Conservation (phyloP, 2,888 invertebrate species). For the Fragum fragum region DNA sequence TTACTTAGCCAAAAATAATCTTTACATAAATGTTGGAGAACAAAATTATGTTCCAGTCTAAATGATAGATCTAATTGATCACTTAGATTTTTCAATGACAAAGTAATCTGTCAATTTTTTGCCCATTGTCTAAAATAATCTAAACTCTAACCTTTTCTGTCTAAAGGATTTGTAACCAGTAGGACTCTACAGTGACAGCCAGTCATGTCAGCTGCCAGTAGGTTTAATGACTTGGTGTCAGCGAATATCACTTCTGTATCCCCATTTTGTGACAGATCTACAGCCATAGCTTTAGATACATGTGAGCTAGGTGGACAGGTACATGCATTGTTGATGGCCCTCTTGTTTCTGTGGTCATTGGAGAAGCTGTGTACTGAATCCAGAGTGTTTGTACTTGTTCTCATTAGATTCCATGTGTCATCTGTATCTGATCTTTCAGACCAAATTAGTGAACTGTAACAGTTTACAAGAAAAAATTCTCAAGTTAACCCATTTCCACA, state of each 20-base stretch:
- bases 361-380: constrained; percentile 47
- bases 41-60: no score
- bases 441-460: constrained; percentile 79
- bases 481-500: no score
- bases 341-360: constrained; percentile 22
- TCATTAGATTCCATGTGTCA: constrained; percentile 44
- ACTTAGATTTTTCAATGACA: no score
- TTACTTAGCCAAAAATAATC: no score
- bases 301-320: constrained; percentile 90
- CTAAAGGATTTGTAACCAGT: constrained; percentile 31
- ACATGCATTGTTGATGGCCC: constrained; percentile 86
- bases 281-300: constrained; percentile 90
- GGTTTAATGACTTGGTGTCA: constrained; percentile 60
- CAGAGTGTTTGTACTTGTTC: constrained; percentile 46
- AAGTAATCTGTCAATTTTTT: no score
- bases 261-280: constrained; percentile 90
- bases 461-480: no score
- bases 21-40: no score
- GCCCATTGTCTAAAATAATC: no score
- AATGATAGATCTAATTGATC: no score
- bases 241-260: constrained; percentile 75
- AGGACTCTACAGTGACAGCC: constrained; percentile 75
- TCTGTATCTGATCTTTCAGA: constrained; percentile 66
- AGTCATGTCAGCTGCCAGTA: constrained; percentile 74
- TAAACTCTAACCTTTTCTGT: constrained; percentile 53